Conservation (phyloP, 2,888 invertebrate genomes). For the Lithosia quadra region DNA sequence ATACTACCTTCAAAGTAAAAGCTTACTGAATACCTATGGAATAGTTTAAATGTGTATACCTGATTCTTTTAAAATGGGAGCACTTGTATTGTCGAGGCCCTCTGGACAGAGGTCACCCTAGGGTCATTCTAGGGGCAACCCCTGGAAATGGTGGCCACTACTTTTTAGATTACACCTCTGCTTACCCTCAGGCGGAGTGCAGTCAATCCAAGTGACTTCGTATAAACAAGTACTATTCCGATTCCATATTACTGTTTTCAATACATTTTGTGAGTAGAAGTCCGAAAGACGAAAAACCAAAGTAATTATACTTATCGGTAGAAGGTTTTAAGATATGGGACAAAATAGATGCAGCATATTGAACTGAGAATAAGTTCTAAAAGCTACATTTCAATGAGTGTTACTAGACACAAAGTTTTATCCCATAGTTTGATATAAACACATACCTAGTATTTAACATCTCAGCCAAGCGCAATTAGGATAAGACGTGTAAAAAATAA, state of each 20-base stretch:
- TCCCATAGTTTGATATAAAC: not conserved
- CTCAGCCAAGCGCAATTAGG: not conserved
- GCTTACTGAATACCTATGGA: not conserved
- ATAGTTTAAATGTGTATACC: too few relatives aligned
- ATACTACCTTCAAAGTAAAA: conserved; percentile 19
- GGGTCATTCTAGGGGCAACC: too few relatives aligned
- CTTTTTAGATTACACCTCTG: too few relatives aligned
- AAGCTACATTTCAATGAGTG: not conserved
- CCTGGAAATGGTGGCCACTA: too few relatives aligned
- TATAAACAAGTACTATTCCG: too few relatives aligned
- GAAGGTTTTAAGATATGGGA: not conserved
- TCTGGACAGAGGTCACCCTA: too few relatives aligned
- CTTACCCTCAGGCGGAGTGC: too few relatives aligned
- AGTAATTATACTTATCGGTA: not conserved
- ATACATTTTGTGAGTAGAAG: too few relatives aligned
- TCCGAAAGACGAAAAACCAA: not conserved
- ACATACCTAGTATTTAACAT: not conserved
- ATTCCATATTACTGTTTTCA: too few relatives aligned
- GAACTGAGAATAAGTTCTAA: not conserved
- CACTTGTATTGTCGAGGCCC: too few relatives aligned
- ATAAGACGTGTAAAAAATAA: not conserved
- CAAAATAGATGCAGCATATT: not conserved
- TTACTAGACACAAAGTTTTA: not conserved
- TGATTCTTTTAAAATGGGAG: too few relatives aligned
- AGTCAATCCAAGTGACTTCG: too few relatives aligned